Percentiles rank a stretch among this genome's conserved stretches.
These are phyloP conservation scores for Callimorpha dominula DNA, from an alignment of 2,888 invertebrate genomes.

Conservation along the genomic window DNA sequence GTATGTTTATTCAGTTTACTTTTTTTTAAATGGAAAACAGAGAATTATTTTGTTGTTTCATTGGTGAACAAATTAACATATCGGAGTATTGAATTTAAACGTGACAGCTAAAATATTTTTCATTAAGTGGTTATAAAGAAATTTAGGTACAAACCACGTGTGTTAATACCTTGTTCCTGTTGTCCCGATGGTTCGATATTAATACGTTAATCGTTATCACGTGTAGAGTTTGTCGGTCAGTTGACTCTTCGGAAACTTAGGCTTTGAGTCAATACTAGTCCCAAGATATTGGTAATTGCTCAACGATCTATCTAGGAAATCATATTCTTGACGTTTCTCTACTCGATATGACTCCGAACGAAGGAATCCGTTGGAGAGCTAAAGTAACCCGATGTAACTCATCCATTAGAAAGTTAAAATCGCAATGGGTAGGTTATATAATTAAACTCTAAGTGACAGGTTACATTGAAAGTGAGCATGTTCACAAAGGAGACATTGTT, in stretches of 20 bases:
- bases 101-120: neutral
- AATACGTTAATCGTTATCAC: neutral
- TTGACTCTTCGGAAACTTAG: neutral
- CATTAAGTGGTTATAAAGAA: neutral
- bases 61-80: neutral
- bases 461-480: too few relatives aligned
- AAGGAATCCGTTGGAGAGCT: neutral
- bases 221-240: neutral
- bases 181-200: neutral
- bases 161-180: neutral
- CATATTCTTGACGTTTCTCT: neutral
- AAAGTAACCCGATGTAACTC: too few relatives aligned
- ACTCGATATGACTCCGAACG: neutral
- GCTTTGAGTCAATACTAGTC: neutral
- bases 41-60: neutral
- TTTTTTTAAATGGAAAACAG: neutral
- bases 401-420: too few relatives aligned
- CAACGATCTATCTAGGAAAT: neutral
- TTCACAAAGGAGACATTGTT: too few relatives aligned
- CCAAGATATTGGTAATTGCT: neutral
- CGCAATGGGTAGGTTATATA: too few relatives aligned
- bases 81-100: neutral
- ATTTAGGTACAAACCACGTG: neutral
- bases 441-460: too few relatives aligned
- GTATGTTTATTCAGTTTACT: neutral